Percentiles rank a stretch among this genome's conserved stretches.
Conservation (phyloP, 2,797 vertebrate genomes). For the Enteromius anoplus region DNA sequence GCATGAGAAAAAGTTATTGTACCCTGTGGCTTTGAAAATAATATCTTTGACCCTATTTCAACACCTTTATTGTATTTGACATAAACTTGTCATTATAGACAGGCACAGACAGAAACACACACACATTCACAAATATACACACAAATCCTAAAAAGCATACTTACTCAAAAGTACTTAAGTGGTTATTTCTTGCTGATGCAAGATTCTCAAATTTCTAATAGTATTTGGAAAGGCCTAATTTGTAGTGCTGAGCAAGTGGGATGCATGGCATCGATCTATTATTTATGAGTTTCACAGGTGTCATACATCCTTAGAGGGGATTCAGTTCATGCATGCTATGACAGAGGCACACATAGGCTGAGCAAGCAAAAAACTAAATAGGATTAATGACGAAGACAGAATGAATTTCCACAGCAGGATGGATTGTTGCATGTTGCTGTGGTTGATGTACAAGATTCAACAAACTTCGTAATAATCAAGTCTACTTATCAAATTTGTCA, state of each 20-base stretch:
- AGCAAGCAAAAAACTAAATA: conserved; percentile 9
- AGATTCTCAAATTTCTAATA: background rate
- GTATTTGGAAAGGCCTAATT: background rate
- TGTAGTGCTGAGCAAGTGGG: conserved; percentile 13
- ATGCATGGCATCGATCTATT: conserved; percentile 12
- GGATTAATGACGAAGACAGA: background rate
- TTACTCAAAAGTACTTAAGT: background rate
- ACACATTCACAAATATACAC: background rate
- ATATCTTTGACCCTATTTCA: background rate
- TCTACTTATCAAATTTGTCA: conserved; percentile 2
- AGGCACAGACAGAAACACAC: background rate
- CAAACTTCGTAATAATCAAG: background rate
- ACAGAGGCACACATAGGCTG: conserved; percentile 30
- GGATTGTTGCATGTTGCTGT: background rate
- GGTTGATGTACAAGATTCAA: background rate
- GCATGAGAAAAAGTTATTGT: background rate
- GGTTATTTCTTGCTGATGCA: background rate
- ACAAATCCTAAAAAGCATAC: background rate
- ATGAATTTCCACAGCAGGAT: conserved; percentile 13
- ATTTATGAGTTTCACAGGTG: conserved; percentile 34
- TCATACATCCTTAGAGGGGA: background rate
- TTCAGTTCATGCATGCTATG: conserved; percentile 4
- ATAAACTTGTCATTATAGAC: background rate
- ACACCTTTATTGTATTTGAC: background rate
- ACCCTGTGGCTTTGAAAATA: background rate